A percentile compares a stretch with the other conserved stretches of the same genome.
phyloP scores from a whole-genome alignment of 2,797 vertebrate species.

The Geotrypetes seraphini region DNA sequence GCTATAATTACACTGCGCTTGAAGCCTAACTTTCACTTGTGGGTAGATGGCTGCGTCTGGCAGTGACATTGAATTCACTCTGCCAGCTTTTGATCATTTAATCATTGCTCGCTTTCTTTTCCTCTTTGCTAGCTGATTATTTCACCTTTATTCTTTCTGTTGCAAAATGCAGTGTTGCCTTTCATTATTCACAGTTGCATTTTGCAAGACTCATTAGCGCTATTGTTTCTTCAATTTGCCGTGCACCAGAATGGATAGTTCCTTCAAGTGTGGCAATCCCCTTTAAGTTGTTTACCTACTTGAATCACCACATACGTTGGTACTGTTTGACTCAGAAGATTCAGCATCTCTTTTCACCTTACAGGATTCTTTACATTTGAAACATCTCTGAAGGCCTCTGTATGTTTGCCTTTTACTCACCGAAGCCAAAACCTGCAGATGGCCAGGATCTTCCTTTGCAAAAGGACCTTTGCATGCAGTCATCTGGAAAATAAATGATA shows the following conservation, averaged over 20 bases:
- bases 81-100: conserved; percentile 99
- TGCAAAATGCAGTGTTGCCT: conserved; percentile 90
- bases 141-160: conserved; percentile 94
- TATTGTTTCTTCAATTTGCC: conserved; percentile 75
- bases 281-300: conserved; percentile 82
- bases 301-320: conserved; percentile 74
- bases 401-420: conserved; percentile 42
- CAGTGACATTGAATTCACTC: conserved; percentile 97
- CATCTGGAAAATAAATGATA: conserved; percentile 4
- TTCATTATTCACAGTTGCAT: conserved; percentile 86
- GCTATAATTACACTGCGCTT: conserved; percentile 99
- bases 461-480: conserved; percentile 17
- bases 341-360: conserved; percentile 48
- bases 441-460: conserved; percentile 37
- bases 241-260: conserved; percentile 60
- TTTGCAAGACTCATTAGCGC: conserved; percentile 86
- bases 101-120: conserved; percentile 97
- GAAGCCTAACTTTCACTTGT: conserved; percentile 99
- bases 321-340: conserved; percentile 70
- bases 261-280: conserved; percentile 76
- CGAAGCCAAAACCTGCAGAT: conserved; percentile 43
- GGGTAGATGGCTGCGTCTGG: conserved; percentile 94
- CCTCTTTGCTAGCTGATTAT: conserved; percentile 83
- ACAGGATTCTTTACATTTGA: conserved; percentile 50
- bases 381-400: conserved; percentile 36